Evolutionary conservation across 2,888 invertebrate species (phyloP).

Genomic region (Ectropis crepuscularia): DNA sequence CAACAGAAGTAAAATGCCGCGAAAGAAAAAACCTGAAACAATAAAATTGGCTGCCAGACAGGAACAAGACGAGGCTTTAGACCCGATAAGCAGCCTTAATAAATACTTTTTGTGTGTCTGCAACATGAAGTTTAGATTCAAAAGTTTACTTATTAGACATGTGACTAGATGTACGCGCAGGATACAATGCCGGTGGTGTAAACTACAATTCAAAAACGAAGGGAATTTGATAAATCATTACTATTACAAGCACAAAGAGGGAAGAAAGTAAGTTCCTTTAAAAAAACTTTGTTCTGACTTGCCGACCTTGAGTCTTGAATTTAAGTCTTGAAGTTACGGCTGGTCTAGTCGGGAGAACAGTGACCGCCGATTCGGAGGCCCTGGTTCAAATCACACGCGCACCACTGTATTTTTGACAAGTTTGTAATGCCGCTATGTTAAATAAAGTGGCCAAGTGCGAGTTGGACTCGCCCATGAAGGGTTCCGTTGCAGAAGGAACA

Average conservation of each 20-base stretch:
- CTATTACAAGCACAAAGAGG: slow-evolving; percentile 47
- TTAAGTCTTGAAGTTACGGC: too few species aligned
- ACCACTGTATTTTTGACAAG: too few species aligned
- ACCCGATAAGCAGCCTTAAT: slow-evolving; percentile 42
- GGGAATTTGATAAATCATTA: slow-evolving; percentile 49
- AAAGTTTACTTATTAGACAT: not conserved
- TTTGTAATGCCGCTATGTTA: too few species aligned
- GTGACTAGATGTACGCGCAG: not conserved
- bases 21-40: too few species aligned
- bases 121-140: slow-evolving; percentile 30
- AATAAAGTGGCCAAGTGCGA: too few species aligned
- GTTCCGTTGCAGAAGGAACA: too few species aligned
- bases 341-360: too few species aligned
- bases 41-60: not conserved
- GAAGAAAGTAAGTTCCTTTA: slow-evolving; percentile 35
- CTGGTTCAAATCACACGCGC: too few species aligned
- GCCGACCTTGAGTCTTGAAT: not conserved
- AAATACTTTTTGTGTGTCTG: slow-evolving; percentile 37
- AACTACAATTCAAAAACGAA: slow-evolving; percentile 47
- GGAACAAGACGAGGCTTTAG: slow-evolving; percentile 8
- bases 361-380: too few species aligned
- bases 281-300: not conserved
- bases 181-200: slow-evolving; percentile 47
- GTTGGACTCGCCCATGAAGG: too few species aligned
- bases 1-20: slow-evolving; percentile 3